Evolutionary conservation across 2,113 vertebrate genomes (phyloP).

Genomic region (Chiloscyllium plagiosum): DNA sequence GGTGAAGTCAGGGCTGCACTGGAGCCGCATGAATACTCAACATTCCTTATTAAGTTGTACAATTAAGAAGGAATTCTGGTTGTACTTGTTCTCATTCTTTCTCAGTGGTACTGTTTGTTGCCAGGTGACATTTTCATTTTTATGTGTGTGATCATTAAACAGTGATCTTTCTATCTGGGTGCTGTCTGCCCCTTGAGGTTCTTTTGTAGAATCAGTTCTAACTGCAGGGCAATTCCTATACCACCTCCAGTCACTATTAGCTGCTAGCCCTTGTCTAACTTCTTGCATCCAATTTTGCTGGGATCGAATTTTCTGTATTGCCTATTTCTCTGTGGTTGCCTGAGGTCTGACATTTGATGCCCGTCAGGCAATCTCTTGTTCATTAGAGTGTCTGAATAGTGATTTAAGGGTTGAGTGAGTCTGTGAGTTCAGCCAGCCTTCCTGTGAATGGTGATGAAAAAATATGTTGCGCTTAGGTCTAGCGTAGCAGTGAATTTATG

Average conservation of each 20-base stretch:
- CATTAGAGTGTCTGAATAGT: background rate
- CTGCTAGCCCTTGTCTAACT: constrained; percentile 15
- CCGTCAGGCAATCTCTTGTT: constrained; percentile 31
- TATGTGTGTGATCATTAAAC: constrained; percentile 14
- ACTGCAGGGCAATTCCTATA: constrained; percentile 4
- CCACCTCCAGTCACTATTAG: background rate
- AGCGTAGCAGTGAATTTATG: background rate
- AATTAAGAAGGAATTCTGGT: background rate
- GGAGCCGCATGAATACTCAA: background rate
- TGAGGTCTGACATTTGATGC: background rate
- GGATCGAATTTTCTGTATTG: background rate
- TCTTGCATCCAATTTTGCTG: constrained; percentile 23
- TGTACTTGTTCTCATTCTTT: background rate
- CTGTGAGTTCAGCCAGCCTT: background rate
- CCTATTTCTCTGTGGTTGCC: constrained; percentile 17
- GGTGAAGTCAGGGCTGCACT: background rate
- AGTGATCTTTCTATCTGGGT: background rate
- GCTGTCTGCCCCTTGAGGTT: background rate
- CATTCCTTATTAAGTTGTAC: background rate
- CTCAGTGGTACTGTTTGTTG: background rate
- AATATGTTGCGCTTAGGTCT: background rate
- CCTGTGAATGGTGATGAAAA: background rate
- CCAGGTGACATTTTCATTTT: constrained; percentile 19
- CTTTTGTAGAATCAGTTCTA: background rate
- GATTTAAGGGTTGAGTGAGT: constrained; percentile 10